Conservation (phyloP, 2,113 vertebrate genomes). For the Paradoxurus hermaphroditus region DNA sequence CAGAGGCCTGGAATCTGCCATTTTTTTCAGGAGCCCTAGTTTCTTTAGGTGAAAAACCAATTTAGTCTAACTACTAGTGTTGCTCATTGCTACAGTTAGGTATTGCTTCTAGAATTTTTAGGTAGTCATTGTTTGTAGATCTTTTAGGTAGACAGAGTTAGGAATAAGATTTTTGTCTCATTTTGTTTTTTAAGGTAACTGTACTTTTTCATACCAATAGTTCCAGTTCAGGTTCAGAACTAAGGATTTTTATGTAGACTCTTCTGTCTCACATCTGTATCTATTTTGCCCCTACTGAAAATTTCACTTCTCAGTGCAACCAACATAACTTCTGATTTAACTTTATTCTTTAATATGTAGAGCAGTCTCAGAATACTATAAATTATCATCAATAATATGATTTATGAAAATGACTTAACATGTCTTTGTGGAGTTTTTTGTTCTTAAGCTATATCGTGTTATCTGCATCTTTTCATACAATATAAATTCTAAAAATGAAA, state of each 20-base stretch:
- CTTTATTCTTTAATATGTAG: not conserved
- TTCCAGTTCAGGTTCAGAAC: not conserved
- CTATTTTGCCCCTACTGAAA: not conserved
- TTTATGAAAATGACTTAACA: slow-evolving; percentile 21
- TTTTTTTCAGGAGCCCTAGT: not conserved
- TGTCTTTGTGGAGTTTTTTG: not conserved
- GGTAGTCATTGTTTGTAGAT: not conserved
- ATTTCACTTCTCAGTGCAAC: not conserved
- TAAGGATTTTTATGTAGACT: not conserved
- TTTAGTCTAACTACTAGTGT: not conserved
- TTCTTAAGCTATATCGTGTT: not conserved
- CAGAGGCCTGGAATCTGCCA: not conserved
- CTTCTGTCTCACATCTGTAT: not conserved
- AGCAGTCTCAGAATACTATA: not conserved
- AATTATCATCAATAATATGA: not conserved
- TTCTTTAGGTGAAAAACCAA: not conserved
- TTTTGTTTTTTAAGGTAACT: not conserved
- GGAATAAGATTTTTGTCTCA: not conserved
- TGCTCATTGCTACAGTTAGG: not conserved
- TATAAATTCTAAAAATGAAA: not conserved
- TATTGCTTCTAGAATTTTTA: not conserved
- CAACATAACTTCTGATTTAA: not conserved
- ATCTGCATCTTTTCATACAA: not conserved
- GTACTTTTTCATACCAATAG: not conserved
- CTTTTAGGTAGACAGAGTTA: not conserved